These are phyloP conservation scores for Eufriesea mexicana DNA, from an alignment of 1,140 invertebrate species.

Conservation along the genomic window DNA sequence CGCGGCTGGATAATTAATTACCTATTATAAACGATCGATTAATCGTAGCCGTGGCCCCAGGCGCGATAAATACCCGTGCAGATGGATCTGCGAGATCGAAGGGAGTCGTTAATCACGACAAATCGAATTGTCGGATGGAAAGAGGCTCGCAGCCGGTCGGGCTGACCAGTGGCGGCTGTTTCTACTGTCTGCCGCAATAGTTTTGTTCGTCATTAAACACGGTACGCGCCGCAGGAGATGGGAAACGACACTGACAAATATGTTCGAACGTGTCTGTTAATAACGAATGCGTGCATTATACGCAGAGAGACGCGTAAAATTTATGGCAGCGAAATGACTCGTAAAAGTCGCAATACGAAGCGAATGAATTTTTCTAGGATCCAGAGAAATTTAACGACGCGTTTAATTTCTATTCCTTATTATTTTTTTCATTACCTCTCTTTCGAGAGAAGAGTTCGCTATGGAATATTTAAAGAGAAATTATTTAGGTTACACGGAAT, in stretches of 20 bases:
- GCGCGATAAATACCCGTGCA: conserved; percentile 35
- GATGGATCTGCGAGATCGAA: conserved; percentile 35
- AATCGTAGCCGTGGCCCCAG: neutral
- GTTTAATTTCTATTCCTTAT: too few relatives aligned
- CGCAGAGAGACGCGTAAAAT: neutral
- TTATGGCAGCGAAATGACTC: neutral
- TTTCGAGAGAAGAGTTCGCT: too few relatives aligned
- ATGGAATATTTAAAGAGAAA: too few relatives aligned
- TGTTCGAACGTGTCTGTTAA: neutral
- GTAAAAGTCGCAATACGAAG: neutral
- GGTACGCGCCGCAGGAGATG: conserved; percentile 15
- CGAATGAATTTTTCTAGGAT: too few relatives aligned
- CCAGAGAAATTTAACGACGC: too few relatives aligned
- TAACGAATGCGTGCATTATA: neutral
- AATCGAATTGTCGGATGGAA: conserved; percentile 31
- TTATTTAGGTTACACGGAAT: too few relatives aligned
- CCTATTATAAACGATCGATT: conserved; percentile 42
- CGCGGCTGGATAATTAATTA: conserved; percentile 36
- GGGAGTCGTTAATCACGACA: conserved; percentile 40
- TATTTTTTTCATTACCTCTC: too few relatives aligned
- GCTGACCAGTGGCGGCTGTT: conserved; percentile 14
- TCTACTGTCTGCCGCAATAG: conserved; percentile 33
- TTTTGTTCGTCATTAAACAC: conserved; percentile 59
- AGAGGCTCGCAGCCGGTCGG: neutral
- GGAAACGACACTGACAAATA: conserved; percentile 14